phyloP scores from a whole-genome alignment of 1,140 invertebrate species.

The Monomorium pharaonis region DNA sequence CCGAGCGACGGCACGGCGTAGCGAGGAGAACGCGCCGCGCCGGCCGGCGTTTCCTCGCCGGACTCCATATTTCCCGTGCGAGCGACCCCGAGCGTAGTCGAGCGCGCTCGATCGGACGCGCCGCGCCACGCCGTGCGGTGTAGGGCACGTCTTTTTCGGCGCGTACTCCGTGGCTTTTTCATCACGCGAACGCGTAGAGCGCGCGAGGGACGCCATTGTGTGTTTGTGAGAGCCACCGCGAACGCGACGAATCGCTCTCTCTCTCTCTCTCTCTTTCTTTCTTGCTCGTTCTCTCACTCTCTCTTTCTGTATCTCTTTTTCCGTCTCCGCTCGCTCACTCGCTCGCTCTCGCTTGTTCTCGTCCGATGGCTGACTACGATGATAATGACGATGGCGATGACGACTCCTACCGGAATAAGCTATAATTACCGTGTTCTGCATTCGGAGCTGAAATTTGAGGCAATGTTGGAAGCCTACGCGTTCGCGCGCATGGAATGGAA shows the following conservation, averaged over 20 bases:
- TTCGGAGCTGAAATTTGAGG: constrained; percentile 55
- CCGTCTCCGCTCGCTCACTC: not conserved
- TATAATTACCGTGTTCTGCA: constrained; percentile 76
- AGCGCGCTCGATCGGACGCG: constrained; percentile 40
- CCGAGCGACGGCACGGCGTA: constrained; percentile 56
- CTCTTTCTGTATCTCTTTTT: no score
- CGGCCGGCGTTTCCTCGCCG: constrained; percentile 77
- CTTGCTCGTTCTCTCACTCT: no score
- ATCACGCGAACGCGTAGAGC: not conserved
- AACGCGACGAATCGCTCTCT: constrained; percentile 47
- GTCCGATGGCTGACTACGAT: constrained; percentile 47
- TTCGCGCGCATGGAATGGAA: not conserved
- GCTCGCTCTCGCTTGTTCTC: not conserved
- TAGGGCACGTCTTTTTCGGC: not conserved
- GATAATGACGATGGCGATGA: constrained; percentile 64
- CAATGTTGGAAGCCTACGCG: not conserved
- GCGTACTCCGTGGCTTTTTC: constrained; percentile 25
- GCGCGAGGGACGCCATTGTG: constrained; percentile 73
- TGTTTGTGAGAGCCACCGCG: constrained; percentile 61
- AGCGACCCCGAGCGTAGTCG: not conserved
- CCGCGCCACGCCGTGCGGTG: no score
- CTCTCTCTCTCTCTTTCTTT: not conserved
- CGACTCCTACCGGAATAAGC: constrained; percentile 76
- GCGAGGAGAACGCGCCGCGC: constrained; percentile 74
- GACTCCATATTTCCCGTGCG: constrained; percentile 45